Base-by-base conservation (phyloP, 2,797 vertebrate species). In the Macropodus opercularis region DNA sequence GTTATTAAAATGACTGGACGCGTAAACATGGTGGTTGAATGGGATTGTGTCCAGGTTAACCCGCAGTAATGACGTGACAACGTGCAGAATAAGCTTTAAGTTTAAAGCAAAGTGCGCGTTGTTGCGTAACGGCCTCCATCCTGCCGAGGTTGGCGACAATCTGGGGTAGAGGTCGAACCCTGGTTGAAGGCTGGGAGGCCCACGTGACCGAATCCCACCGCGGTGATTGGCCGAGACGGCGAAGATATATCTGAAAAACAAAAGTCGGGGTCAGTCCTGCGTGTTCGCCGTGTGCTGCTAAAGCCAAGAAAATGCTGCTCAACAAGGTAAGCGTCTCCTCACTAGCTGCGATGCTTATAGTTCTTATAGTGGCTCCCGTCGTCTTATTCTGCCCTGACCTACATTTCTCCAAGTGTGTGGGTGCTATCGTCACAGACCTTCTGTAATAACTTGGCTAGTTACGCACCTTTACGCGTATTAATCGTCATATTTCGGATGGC, bases 231-330 rank as follows among this genome's bases (percentile, higher is more conserved):
- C 21, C 51, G 32, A 63, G 24, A 19, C 5, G 2, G 3, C 8
- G 2, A 0, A 3, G 0, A 2, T 10, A 1, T 6, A 2, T 2
- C 17, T 26, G 8, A 64, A 18, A 54, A 43, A 5, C 21, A 63
- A 49, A 69, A 43, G 31, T 44, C 1, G 2, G 15, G 19, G 44
- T 29, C 13, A 12, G 9, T 11, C 22, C 12, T 19, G 9, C 11
- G 35, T 38, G 1, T 38, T 17, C 7, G 9, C 6, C 15, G 15
- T 3, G 35, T 2, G 8, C n/a, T 38, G 3, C 6, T 17, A n/a
- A 1, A n/a, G n/a, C n/a, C n/a, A 17, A 9, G n/a, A 38, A 77
- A 19, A 93, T 93, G 92, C 42, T 92, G 24, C 21, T 91, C 2
- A 90, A 60, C 11, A 92, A 91, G 90, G 92, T 93, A 61, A n/a